These are phyloP conservation scores for Plectropomus leopardus DNA, from an alignment of 2,113 vertebrate genomes.

Conservation along the genomic window DNA sequence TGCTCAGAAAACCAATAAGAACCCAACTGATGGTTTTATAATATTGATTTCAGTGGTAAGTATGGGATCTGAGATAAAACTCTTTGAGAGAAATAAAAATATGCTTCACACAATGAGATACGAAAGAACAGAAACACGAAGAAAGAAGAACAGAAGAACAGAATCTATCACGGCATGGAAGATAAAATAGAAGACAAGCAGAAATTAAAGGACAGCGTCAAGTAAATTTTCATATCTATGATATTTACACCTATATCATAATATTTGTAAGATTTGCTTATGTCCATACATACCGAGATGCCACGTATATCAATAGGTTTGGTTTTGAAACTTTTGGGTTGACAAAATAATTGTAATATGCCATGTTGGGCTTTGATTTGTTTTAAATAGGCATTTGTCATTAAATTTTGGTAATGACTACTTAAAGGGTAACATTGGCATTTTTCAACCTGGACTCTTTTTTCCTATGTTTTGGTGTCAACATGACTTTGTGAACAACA, in stretches of 20 bases:
- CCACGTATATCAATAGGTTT: background rate
- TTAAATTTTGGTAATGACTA: background rate
- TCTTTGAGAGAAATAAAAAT: background rate
- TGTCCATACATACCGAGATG: background rate
- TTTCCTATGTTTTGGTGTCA: no score
- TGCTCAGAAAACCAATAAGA: conserved; percentile 1
- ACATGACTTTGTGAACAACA: no score
- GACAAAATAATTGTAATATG: background rate
- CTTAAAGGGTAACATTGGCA: no score
- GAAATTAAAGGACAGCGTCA: background rate
- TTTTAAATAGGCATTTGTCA: background rate
- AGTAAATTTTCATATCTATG: background rate
- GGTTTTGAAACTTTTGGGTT: background rate
- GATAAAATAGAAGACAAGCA: no score
- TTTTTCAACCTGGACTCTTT: no score
- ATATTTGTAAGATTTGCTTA: background rate
- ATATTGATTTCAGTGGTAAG: background rate
- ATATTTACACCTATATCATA: background rate
- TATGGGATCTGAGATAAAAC: background rate
- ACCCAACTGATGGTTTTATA: background rate
- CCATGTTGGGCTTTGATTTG: background rate
- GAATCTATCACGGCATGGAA: no score
- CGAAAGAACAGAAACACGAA: background rate
- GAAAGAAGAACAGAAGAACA: no score
- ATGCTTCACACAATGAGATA: no score